Evolutionary conservation across 2,888 invertebrate species (phyloP).

Genomic region (Tholera decimalis): DNA sequence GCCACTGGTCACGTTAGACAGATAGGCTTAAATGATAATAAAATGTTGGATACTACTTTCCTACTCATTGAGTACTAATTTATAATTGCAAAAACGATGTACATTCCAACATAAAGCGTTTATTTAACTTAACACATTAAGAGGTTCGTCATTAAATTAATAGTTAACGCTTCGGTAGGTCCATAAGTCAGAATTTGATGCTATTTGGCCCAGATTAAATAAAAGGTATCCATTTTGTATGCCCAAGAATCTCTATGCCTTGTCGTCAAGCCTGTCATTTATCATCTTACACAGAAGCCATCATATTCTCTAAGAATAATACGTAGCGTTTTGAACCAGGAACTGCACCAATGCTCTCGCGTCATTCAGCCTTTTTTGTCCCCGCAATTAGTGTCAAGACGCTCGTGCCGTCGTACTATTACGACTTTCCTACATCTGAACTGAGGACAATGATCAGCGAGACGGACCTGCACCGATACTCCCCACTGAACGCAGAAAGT

Average conservation of each 20-base stretch:
- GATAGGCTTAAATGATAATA: neutral
- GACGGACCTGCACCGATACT: conserved; percentile 69
- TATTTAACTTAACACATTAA: too few relatives aligned
- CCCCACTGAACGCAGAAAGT: conserved; percentile 89
- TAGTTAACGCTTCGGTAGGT: too few relatives aligned
- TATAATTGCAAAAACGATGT: too few relatives aligned
- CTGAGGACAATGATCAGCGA: conserved; percentile 69
- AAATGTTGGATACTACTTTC: neutral
- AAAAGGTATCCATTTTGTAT: too few relatives aligned
- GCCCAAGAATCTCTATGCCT: too few relatives aligned
- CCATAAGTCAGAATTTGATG: too few relatives aligned
- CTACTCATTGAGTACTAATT: too few relatives aligned
- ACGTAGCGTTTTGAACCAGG: conserved; percentile 26
- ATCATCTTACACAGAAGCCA: neutral
- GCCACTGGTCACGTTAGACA: neutral
- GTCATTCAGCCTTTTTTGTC: conserved; percentile 57
- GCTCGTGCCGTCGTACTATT: conserved; percentile 46
- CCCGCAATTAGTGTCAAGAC: conserved; percentile 55
- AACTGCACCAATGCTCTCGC: conserved; percentile 29
- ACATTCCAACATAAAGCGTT: too few relatives aligned
- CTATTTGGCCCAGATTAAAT: too few relatives aligned
- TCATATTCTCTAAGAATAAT: conserved; percentile 14
- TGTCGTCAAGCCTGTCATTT: too few relatives aligned
- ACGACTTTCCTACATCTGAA: conserved; percentile 67
- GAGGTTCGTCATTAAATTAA: too few relatives aligned